Conservation (phyloP, 1,140 invertebrate species). For the Bemisia tabaci region DNA sequence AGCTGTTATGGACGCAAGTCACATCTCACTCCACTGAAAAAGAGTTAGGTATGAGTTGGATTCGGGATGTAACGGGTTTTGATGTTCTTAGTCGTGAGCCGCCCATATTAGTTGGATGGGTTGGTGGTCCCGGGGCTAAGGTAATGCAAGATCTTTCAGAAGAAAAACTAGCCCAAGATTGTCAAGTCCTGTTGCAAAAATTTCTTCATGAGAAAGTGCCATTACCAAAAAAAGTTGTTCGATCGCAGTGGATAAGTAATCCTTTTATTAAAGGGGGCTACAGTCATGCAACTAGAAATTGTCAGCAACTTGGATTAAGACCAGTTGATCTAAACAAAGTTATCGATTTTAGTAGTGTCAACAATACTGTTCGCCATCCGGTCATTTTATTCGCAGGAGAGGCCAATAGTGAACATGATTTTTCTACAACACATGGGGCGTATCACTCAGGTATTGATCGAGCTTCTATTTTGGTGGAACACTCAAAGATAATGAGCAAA, state of each 20-base stretch:
- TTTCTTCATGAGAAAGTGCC: not conserved
- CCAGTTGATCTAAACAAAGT: not conserved
- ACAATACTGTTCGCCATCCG: slow-evolving; percentile 8
- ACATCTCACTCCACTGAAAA: not conserved
- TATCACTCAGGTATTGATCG: slow-evolving; percentile 43
- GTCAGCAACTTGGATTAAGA: not conserved
- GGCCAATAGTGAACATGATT: slow-evolving; percentile 48
- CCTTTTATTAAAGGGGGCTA: not conserved
- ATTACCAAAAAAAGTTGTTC: not conserved
- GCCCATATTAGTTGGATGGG: not conserved
- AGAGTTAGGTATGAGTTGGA: not conserved
- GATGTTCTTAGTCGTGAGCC: not conserved
- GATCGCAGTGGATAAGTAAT: not conserved
- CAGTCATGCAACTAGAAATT: not conserved
- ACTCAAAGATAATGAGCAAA: no score
- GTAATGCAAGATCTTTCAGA: not conserved
- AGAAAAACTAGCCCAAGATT: not conserved
- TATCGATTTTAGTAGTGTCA: not conserved
- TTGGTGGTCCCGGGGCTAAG: not conserved
- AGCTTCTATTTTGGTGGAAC: not conserved
- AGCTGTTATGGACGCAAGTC: not conserved
- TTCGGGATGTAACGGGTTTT: not conserved
- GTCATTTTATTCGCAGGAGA: slow-evolving; percentile 55
- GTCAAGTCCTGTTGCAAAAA: not conserved
- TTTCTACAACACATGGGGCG: slow-evolving; percentile 68